These are phyloP conservation scores for Chionis minor DNA, from an alignment of 2,113 vertebrate genomes.

Conservation along the genomic window DNA sequence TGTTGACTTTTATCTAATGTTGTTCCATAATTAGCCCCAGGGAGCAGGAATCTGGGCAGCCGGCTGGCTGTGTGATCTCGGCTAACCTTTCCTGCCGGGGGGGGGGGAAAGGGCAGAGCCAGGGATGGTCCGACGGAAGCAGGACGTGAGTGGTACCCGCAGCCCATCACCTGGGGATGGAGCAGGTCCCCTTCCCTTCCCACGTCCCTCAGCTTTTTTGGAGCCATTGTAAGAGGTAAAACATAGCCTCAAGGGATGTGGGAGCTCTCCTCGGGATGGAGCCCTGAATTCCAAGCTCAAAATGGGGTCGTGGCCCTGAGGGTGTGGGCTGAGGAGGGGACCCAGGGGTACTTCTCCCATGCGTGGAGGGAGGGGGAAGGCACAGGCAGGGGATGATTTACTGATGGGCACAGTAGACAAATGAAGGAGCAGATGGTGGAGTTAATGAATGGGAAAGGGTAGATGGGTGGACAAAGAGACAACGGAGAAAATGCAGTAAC, in stretches of 20 bases:
- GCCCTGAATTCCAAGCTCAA: not conserved
- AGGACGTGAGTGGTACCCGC: not conserved
- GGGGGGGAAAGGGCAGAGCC: slow-evolving; percentile 28
- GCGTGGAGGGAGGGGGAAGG: not conserved
- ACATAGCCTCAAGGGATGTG: not conserved
- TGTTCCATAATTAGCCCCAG: slow-evolving; percentile 81
- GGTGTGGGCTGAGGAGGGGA: not conserved
- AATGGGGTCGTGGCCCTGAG: not conserved
- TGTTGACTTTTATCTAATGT: slow-evolving; percentile 86
- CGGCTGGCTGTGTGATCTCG: slow-evolving; percentile 72
- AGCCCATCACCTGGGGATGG: not conserved
- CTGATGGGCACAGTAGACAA: not conserved
- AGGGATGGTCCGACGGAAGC: not conserved
- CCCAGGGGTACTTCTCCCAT: not conserved
- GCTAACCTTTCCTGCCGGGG: slow-evolving; percentile 67
- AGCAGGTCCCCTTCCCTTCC: not conserved
- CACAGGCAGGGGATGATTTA: not conserved
- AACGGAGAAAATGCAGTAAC: not conserved
- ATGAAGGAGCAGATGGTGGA: slow-evolving; percentile 53
- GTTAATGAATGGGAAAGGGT: slow-evolving; percentile 52
- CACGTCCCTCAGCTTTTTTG: rapidly evolving
- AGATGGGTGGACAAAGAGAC: slow-evolving; percentile 45
- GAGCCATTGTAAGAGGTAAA: rapidly evolving
- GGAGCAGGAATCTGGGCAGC: slow-evolving; percentile 71
- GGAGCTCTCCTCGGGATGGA: not conserved